Conservation (phyloP, 1,140 invertebrate species). For the Bombus fervidus region DNA sequence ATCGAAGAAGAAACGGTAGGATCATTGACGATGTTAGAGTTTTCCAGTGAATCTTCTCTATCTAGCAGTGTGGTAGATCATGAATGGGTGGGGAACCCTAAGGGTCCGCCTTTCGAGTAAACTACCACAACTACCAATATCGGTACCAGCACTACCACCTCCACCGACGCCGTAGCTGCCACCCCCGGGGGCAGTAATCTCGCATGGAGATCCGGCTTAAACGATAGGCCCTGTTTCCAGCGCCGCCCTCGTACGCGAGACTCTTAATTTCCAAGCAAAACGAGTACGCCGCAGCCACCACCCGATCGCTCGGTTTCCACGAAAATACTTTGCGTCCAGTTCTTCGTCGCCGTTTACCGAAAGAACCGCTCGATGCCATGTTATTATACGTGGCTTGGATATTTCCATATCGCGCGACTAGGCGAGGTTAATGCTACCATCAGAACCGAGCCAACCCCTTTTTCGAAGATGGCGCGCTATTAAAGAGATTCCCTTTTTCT, state of each 20-base stretch:
- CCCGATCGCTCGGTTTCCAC: conserved; percentile 70
- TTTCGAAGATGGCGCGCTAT: conserved; percentile 52
- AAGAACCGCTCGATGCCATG: conserved; percentile 68
- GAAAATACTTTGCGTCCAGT: conserved; percentile 72
- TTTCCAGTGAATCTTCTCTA: conserved; percentile 5
- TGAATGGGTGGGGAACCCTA: conserved; percentile 73
- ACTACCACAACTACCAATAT: conserved; percentile 64
- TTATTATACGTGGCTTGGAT: conserved; percentile 74
- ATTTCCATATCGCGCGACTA: conserved; percentile 79
- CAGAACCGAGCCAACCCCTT: conserved; percentile 53
- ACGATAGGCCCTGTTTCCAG: conserved; percentile 80
- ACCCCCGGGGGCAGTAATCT: conserved; percentile 80
- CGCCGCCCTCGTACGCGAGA: conserved; percentile 77
- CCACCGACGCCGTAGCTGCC: conserved; percentile 50
- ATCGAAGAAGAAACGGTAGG: not conserved
- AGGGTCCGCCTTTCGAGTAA: conserved; percentile 76
- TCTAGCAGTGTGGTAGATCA: conserved; percentile 65
- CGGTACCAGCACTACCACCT: conserved; percentile 52
- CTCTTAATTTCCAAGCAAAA: conserved; percentile 80
- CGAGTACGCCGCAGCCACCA: conserved; percentile 60
- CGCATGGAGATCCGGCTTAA: conserved; percentile 82
- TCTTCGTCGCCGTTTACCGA: conserved; percentile 71
- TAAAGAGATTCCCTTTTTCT: conserved; percentile 30
- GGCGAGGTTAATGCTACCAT: conserved; percentile 73
- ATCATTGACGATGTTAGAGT: not conserved